Percentiles rank a stretch among this genome's conserved stretches.
phyloP scores from a whole-genome alignment of 2,113 vertebrate species.

The Calypte anna region DNA sequence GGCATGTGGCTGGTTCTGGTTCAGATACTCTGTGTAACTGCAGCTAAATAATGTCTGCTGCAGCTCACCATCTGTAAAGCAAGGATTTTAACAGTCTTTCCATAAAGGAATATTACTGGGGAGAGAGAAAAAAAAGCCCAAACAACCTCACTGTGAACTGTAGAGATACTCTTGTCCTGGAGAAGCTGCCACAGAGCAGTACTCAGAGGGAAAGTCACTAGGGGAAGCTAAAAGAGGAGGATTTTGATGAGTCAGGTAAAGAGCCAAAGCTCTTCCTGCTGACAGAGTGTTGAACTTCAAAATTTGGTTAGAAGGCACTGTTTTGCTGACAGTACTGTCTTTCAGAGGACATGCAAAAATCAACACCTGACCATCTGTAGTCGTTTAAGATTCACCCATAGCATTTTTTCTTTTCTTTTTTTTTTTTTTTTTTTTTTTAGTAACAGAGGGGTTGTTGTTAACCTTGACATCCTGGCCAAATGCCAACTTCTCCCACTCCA shows the following conservation, averaged over 20 bases:
- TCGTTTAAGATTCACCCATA: constrained; percentile 51
- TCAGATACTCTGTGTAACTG: not conserved
- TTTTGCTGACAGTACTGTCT: constrained; percentile 61
- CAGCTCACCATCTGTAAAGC: constrained; percentile 41
- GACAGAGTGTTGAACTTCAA: constrained; percentile 52
- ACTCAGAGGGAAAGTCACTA: constrained; percentile 20
- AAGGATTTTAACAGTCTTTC: not conserved
- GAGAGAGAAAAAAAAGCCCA: not conserved
- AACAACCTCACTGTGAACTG: not conserved
- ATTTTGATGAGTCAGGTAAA: constrained; percentile 53
- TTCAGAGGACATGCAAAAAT: constrained; percentile 61
- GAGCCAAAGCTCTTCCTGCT: constrained; percentile 47
- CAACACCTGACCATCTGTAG: constrained; percentile 64
- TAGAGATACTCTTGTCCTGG: not conserved
- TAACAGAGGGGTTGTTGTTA: not conserved
- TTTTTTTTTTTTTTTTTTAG: constrained; percentile 28
- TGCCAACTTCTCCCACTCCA: not conserved
- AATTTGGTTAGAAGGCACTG: constrained; percentile 59
- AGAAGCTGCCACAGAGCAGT: constrained; percentile 6
- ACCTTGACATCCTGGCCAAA: constrained; percentile 45
- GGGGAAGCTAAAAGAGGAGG: constrained; percentile 5
- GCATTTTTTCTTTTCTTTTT: not conserved
- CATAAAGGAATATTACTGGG: constrained; percentile 26
- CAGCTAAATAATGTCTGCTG: not conserved
- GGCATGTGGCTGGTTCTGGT: constrained; percentile 7